Evolutionary conservation across 2,797 vertebrate genomes (phyloP), one percentile per base, ranked within the genome.

Genomic region (Anolis apletophallus): DNA sequence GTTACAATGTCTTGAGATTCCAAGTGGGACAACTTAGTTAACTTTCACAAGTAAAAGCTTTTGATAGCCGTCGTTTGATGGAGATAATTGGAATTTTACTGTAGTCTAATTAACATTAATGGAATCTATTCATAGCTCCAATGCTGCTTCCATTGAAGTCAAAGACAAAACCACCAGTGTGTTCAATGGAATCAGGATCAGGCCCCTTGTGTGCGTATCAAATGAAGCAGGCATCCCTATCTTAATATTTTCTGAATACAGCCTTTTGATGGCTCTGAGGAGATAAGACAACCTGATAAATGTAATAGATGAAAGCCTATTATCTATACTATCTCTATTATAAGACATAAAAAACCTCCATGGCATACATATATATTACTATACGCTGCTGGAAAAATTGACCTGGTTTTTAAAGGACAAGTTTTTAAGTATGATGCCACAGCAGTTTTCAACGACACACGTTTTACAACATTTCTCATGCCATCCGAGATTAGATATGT

Each of bases 221-320:
- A 95, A 92, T 91, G 90, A 93, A 95, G 94, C 89, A 94, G 83
- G 86, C 75, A 87, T 59, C 91, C 91, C 87, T 88, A 87, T 91
- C 91, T 89, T 92, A 93, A 67, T 95, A 94, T 95, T 90, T 93
- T 91, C 92, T 89, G 88, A 93, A 93, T 76, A 54, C 81, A 81
- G 46, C 85, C 88, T 92, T 95, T 61, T 91, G 95, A 93, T 92
- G 90, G 86, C 90, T 92, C 88, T 90, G 86, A 94, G 64, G 54
- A 92, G 92, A 92, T 94, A 94, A 93, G 94, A 92, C 0, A 8
- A 94, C 90, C 92, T 92, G 93, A 97, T 95, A 95, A 94, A 96
- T 95, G 92, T 86, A 92, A 94, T n/a, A 93, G 93, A 94, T 93
- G 91, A 93, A 94, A 91, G 87, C 87, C 75, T 75, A 85, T 91